Evolutionary conservation across 35 echinoderm and acorn worm genomes (phyloP), one percentile per base, ranked within the genome.

Genomic region (Lytechinus variegatus): DNA sequence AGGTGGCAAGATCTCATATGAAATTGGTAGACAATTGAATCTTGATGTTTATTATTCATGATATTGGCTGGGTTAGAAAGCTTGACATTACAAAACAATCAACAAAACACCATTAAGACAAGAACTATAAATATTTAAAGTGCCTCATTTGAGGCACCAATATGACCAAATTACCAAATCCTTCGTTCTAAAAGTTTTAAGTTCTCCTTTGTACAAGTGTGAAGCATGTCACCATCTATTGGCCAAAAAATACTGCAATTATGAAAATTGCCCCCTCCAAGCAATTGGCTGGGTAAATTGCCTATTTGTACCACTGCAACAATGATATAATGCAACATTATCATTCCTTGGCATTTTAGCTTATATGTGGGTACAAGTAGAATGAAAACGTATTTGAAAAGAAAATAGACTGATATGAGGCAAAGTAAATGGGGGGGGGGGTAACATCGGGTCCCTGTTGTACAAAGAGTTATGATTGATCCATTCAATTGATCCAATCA

Each of bases 311-410:
- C 88, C n/a, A 90, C 52, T 52, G 7, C 88, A 54, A 54, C 88
- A 5, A 52, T 90, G 88, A 90, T 90, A 90, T 90, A 54, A 12
- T 44, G 88, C 9, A 44, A 54, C 88, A 90, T 90, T 90, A 90
- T 90, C 88, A 90, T 90, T 90, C 16, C 88, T 13, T 90, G 88
- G 24, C 88, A 90, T 90, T 90, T 90, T 3, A 90, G 88, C 88
- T 90, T 21, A 21, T 44, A 44, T 44, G 33, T 44, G 2, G 1
- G 28, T 21, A 13, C 88, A 24, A 79, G 21, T n/a, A 79, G 66
- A 44, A 44, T 44, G 33, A 44, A n/a, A 79, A 79, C n/a, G 7
- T 79, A 16, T 79, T 79, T 79, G 66, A 24, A 5, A 79, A 79
- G 21, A 24, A 79, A 79, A 19, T 4, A 24, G 61, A 24, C n/a